Evolutionary conservation across 1,140 invertebrate genomes (phyloP).

Genomic region (Brachionus sp.): DNA sequence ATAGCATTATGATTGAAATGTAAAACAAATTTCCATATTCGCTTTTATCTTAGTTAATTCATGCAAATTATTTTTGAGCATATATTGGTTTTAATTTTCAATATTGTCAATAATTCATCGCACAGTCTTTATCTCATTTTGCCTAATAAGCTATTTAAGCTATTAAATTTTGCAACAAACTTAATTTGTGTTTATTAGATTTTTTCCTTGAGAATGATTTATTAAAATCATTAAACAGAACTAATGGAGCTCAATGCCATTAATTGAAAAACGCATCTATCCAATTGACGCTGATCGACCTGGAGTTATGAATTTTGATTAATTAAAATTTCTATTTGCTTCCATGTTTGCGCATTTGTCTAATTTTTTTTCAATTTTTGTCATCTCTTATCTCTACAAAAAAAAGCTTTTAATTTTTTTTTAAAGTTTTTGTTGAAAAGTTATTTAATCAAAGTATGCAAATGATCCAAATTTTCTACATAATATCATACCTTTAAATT

Average conservation of each 20-base stretch:
- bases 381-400: not conserved
- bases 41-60: not conserved
- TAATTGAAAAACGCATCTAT: not conserved
- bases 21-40: not conserved
- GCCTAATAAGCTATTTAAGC: not conserved
- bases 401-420: slow-evolving; percentile 1
- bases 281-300: not conserved
- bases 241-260: not conserved
- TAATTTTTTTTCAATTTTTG: not conserved
- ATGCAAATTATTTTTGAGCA: not conserved
- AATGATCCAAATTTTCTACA: not conserved
- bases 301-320: not conserved
- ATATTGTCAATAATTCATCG: not conserved
- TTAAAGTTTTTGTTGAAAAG: not conserved
- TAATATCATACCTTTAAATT: slow-evolving; percentile 32
- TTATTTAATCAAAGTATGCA: not conserved
- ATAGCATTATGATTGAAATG: not conserved
- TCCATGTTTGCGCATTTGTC: not conserved
- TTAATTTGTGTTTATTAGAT: not conserved
- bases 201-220: not conserved
- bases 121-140: not conserved
- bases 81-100: not conserved
- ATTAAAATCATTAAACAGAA: not conserved
- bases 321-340: not conserved
- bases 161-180: slow-evolving; percentile 6